Conservation (phyloP, 2,888 invertebrate species). For the Macrosoma leucophasiata region DNA sequence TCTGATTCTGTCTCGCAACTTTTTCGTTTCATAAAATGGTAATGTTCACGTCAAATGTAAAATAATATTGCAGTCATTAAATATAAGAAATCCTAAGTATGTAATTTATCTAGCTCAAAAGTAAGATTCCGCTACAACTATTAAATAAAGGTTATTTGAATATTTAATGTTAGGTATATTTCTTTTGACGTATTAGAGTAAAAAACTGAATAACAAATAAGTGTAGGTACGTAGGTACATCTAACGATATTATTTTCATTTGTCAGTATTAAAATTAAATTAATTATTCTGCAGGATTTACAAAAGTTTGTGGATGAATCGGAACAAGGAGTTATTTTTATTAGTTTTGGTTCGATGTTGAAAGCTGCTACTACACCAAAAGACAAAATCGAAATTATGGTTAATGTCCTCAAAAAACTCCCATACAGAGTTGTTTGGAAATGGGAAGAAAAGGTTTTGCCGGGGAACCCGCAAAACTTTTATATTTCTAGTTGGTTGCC, state of each 20-base stretch:
- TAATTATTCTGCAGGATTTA: conserved; percentile 60
- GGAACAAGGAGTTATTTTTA: conserved; percentile 80
- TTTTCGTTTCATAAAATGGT: no score
- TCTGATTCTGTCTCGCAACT: no score
- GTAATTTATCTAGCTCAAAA: no score
- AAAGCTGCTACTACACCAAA: conserved; percentile 76
- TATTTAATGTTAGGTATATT: no score
- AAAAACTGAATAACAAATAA: neutral
- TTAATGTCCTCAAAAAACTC: conserved; percentile 76
- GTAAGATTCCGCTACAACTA: no score
- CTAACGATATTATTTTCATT: no score
- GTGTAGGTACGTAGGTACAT: no score
- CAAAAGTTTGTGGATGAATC: conserved; percentile 79
- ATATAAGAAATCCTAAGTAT: no score
- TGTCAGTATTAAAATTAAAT: no score
- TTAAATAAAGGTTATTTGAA: no score
- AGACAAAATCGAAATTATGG: conserved; percentile 75
- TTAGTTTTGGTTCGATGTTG: conserved; percentile 86
- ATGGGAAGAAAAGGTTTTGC: conserved; percentile 77
- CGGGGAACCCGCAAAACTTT: conserved; percentile 73
- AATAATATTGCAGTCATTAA: no score
- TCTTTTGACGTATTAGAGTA: conserved; percentile 41
- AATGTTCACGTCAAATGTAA: no score
- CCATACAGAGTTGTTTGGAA: conserved; percentile 85
- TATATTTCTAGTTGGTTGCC: conserved; percentile 78